These are phyloP conservation scores for Drosophila orosa DNA, from an alignment of 1,140 invertebrate genomes.

Conservation along the genomic window DNA sequence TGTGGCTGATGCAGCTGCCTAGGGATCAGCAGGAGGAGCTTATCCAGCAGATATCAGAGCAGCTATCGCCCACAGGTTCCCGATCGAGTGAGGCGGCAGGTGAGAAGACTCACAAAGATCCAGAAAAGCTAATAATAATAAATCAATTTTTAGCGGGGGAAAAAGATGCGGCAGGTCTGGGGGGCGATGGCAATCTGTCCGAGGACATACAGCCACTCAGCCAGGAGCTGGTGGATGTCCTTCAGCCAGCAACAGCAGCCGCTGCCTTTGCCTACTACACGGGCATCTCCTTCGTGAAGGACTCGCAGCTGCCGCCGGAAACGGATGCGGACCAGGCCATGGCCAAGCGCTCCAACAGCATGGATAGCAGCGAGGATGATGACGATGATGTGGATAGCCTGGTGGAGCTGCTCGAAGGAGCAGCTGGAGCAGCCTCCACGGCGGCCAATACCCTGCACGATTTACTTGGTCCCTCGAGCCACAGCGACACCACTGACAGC, in stretches of 20 bases:
- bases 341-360: conserved; percentile 47
- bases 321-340: conserved; percentile 21
- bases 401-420: conserved; percentile 49
- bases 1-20: conserved; percentile 73
- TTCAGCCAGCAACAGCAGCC: conserved; percentile 67
- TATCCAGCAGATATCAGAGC: conserved; percentile 73
- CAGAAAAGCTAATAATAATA: too few relatives aligned
- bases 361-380: conserved; percentile 69
- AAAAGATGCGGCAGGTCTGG: neutral
- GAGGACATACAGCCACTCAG: conserved; percentile 65
- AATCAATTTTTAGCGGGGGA: neutral
- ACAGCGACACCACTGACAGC: conserved; percentile 59
- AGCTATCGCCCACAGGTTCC: conserved; percentile 60
- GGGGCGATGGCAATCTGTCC: conserved; percentile 8
- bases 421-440: conserved; percentile 35
- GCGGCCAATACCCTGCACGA: conserved; percentile 61
- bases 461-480: conserved; percentile 42
- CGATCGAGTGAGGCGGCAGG: conserved; percentile 25
- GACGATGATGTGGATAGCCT: conserved; percentile 70
- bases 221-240: conserved; percentile 70
- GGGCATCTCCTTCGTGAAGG: conserved; percentile 77
- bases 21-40: conserved; percentile 69
- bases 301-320: conserved; percentile 46
- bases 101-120: neutral
- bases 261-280: conserved; percentile 80